phyloP scores from a whole-genome alignment of 2,113 vertebrate species.

The Hiodon alosoides region DNA sequence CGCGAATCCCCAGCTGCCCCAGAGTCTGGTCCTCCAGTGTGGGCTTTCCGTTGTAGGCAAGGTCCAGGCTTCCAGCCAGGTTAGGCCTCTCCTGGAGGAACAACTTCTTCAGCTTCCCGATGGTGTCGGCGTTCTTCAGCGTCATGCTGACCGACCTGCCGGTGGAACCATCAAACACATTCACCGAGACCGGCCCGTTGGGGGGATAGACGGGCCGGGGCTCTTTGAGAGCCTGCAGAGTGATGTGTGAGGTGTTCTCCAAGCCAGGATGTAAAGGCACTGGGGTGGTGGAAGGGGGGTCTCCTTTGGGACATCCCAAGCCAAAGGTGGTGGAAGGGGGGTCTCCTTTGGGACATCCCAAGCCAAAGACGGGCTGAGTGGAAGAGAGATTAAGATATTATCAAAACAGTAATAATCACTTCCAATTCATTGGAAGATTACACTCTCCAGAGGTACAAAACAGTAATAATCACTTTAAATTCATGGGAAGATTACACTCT shows the following conservation, averaged over 20 bases:
- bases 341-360: not conserved
- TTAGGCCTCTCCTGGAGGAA: not conserved
- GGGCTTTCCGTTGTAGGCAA: conserved; percentile 31
- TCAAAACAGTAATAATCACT: too few species aligned
- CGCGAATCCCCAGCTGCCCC: conserved; percentile 14
- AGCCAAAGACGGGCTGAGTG: not conserved
- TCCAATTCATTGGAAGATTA: too few species aligned
- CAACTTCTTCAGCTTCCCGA: conserved; percentile 16
- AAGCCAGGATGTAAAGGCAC: not conserved
- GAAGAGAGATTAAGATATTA: not conserved
- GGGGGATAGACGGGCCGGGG: not conserved
- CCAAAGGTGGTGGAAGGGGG: not conserved
- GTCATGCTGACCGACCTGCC: not conserved
- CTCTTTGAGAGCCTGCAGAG: not conserved
- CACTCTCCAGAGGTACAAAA: too few species aligned
- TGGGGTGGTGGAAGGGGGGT: not conserved
- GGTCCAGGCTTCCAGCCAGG: not conserved
- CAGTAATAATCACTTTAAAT: too few species aligned
- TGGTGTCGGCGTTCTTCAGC: conserved; percentile 20
- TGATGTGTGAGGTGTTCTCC: not conserved
- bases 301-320: not conserved
- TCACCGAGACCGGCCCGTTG: not conserved
- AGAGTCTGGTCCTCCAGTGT: not conserved
- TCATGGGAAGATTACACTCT: too few species aligned
- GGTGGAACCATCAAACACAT: conserved; percentile 8